phyloP scores from a whole-genome alignment of 1,140 invertebrate genomes.

The Achroia grisella region DNA sequence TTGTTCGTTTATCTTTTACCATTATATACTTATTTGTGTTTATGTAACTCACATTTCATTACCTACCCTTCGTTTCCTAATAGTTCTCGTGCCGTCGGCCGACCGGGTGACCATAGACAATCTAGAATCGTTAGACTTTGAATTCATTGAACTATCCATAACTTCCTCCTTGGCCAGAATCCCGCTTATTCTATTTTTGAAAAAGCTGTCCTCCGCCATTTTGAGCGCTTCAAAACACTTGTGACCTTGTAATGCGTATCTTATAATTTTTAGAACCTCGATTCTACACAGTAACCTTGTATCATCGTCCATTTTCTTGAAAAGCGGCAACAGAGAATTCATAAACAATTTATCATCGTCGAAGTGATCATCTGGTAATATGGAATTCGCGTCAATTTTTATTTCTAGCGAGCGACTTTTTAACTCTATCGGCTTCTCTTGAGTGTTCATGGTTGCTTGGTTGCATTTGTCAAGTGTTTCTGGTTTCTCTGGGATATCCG shows the following conservation, averaged over 20 bases:
- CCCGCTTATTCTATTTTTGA: slow-evolving; percentile 35
- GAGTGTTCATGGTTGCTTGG: slow-evolving; percentile 29
- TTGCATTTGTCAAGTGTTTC: slow-evolving; percentile 45
- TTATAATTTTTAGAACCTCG: slow-evolving; percentile 58
- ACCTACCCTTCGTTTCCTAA: slow-evolving; percentile 50
- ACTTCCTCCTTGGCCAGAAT: slow-evolving; percentile 37
- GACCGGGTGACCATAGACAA: slow-evolving; percentile 55
- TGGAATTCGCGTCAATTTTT: slow-evolving; percentile 51
- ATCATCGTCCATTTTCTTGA: slow-evolving; percentile 63
- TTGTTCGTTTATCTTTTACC: too few relatives aligned
- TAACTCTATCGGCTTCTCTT: slow-evolving; percentile 8
- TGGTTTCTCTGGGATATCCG: slow-evolving; percentile 27
- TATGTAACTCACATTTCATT: too few relatives aligned
- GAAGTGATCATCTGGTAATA: slow-evolving; percentile 55
- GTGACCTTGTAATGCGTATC: slow-evolving; percentile 52
- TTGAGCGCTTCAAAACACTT: slow-evolving; percentile 49
- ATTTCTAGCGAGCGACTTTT: slow-evolving; percentile 41
- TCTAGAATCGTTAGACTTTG: slow-evolving; percentile 26
- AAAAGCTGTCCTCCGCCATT: slow-evolving; percentile 43
- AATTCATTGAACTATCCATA: slow-evolving; percentile 11
- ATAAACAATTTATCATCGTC: slow-evolving; percentile 59
- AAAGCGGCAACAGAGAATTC: slow-evolving; percentile 56
- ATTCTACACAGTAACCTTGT: slow-evolving; percentile 53
- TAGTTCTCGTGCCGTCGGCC: slow-evolving; percentile 50
- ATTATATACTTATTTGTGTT: too few relatives aligned